Evolutionary conservation across 2,888 invertebrate genomes (phyloP).

Genomic region (Drosophila subsilvestris): DNA sequence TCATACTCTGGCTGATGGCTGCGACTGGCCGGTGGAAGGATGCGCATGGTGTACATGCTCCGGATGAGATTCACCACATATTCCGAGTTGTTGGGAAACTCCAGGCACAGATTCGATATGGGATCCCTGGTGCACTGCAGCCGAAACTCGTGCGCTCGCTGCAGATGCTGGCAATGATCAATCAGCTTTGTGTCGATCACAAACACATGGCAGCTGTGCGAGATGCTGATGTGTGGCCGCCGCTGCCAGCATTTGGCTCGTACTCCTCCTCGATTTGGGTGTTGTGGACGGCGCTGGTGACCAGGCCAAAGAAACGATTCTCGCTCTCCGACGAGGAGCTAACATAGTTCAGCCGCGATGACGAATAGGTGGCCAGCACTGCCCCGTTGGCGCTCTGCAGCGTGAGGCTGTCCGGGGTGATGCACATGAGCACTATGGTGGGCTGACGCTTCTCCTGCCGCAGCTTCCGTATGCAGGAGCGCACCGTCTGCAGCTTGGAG

Average conservation of each 20-base stretch:
- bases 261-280: constrained; percentile 83
- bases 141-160: constrained; percentile 93
- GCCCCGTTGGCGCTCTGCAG: constrained; percentile 91
- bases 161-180: constrained; percentile 91
- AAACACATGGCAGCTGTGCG: constrained; percentile 97
- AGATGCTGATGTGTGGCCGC: constrained; percentile 85
- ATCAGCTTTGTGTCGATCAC: constrained; percentile 94
- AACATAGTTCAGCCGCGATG: constrained; percentile 93
- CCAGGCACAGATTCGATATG: constrained; percentile 91
- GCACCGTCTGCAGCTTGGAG: constrained; percentile 90
- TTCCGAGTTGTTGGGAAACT: constrained; percentile 94
- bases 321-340: constrained; percentile 96
- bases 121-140: constrained; percentile 93
- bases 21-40: constrained; percentile 81
- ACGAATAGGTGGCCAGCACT: constrained; percentile 93
- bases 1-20: constrained; percentile 72
- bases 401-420: constrained; percentile 91
- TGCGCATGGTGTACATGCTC: constrained; percentile 89
- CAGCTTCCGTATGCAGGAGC: constrained; percentile 94
- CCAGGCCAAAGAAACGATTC: constrained; percentile 95
- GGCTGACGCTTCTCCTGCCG: constrained; percentile 95
- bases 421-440: constrained; percentile 93
- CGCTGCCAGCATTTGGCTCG: constrained; percentile 53
- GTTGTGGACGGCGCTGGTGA: constrained; percentile 91
- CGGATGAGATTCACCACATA: constrained; percentile 89